Conservation (phyloP, 1,140 invertebrate species). For the Microplitis mediator region DNA sequence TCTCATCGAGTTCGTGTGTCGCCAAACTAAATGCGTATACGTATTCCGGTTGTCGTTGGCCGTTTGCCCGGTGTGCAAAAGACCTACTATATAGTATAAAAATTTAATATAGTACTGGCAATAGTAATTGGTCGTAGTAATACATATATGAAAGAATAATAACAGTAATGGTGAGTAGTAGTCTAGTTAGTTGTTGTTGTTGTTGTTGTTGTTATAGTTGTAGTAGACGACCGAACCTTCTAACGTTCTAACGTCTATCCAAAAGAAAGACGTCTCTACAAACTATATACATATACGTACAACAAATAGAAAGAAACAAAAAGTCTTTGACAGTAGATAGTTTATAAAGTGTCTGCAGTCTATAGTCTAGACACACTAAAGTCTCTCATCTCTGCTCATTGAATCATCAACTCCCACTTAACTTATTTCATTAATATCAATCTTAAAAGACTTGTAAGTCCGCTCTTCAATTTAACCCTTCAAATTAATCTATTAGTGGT, state of each 20-base stretch:
- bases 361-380: neutral
- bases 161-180: neutral
- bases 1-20: neutral
- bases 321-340: neutral
- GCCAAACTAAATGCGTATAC: conserved; percentile 17
- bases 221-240: too few species aligned
- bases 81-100: neutral
- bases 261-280: too few species aligned
- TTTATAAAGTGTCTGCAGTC: neutral
- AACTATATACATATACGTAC: neutral
- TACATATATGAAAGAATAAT: neutral
- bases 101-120: neutral
- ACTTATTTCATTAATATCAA: neutral
- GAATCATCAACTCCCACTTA: neutral
- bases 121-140: neutral
- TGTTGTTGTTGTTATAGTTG: neutral
- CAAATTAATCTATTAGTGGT: neutral
- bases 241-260: too few species aligned
- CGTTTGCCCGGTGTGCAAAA: conserved; percentile 6
- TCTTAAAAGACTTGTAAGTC: neutral
- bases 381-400: neutral
- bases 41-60: conserved; percentile 13
- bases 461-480: conserved; percentile 1
- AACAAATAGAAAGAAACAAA: neutral
- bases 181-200: neutral